Base-by-base conservation (phyloP, 2,888 invertebrate species). In the Eupithecia vulgata region DNA sequence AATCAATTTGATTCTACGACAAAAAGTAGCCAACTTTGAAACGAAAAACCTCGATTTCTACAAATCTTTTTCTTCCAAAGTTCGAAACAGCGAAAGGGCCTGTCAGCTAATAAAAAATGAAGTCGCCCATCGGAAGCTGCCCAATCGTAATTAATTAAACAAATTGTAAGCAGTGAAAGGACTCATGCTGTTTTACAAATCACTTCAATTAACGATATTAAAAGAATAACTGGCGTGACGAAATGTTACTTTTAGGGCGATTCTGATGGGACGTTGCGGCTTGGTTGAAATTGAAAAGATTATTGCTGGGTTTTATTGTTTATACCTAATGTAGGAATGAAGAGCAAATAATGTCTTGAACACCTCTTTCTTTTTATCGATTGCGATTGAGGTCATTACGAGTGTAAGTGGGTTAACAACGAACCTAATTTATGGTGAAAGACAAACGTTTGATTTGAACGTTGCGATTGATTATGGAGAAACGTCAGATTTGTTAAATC, bases 121-220 rank as follows among this genome's bases (percentile, higher is more conserved):
- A 87, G 85, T 88, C 87, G 85, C 86, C 85, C 86, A 93, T 93
- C 94, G 93, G 94, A 93, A 94, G 94, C 93, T 87, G 87, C 86
- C 90, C 87, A 91, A 93, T 88, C 85, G 91, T 93, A 94, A 94
- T 94, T 94, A 94, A 94, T 94, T 94, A 93, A 91, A 91, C 89
- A 91, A 92, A 93, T 92, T 90, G 93, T 93, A 91, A 91, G 94
- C 93, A 93, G 91, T 90, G 94, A 94, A 94, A 94, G 93, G 92
- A 93, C 91, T 93, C 94, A 89, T 91, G 94, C 94, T 94, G 94
- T 93, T 94, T 93, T 93, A 94, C 94, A 94, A 94, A 94, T 94
- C 93, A 93, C 93, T 93, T 92, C 94, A 94, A 94, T 94, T 94
- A 94, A 93, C 92, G 87, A 92, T 93, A 94, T 94, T 93, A 94